A percentile compares a stretch with the other conserved stretches of the same genome.
Evolutionary conservation across 2,797 vertebrate genomes (phyloP).

Genomic region (Pseudochirops cupreus): DNA sequence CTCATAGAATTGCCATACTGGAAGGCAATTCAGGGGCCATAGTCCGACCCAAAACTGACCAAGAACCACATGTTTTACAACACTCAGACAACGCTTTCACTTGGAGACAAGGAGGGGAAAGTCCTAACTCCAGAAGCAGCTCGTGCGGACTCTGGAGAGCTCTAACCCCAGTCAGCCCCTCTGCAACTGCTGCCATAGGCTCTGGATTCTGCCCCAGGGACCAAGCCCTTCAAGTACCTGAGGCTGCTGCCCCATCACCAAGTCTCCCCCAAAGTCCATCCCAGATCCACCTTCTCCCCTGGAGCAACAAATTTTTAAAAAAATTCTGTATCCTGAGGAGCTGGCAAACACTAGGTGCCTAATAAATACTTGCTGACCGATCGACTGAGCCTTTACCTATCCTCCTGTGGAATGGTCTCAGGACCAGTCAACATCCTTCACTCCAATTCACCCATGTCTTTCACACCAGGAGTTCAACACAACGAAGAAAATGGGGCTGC

Average conservation of each 20-base stretch:
- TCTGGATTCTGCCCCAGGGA: background rate
- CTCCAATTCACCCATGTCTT: background rate
- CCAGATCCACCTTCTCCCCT: background rate
- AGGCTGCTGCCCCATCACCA: background rate
- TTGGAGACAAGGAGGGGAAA: background rate
- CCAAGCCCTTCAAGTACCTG: background rate
- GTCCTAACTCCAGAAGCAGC: background rate
- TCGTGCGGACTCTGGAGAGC: background rate
- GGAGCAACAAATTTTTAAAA: background rate
- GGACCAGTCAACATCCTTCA: background rate
- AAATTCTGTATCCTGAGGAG: no score
- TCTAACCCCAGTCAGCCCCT: background rate
- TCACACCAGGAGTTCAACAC: background rate
- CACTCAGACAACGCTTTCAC: background rate
- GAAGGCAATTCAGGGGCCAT: background rate
- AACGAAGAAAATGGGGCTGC: background rate
- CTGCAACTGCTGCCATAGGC: background rate
- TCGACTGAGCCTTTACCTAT: background rate
- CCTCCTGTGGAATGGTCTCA: background rate
- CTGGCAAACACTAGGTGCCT: background rate
- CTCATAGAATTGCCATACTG: background rate
- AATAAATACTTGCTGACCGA: background rate
- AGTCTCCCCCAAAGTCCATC: no score
- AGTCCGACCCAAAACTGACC: background rate
- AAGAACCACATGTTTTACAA: background rate